A percentile compares a stretch with the other conserved stretches of the same genome.
Conservation (phyloP, 2,888 invertebrate species). For the Fragum fragum region DNA sequence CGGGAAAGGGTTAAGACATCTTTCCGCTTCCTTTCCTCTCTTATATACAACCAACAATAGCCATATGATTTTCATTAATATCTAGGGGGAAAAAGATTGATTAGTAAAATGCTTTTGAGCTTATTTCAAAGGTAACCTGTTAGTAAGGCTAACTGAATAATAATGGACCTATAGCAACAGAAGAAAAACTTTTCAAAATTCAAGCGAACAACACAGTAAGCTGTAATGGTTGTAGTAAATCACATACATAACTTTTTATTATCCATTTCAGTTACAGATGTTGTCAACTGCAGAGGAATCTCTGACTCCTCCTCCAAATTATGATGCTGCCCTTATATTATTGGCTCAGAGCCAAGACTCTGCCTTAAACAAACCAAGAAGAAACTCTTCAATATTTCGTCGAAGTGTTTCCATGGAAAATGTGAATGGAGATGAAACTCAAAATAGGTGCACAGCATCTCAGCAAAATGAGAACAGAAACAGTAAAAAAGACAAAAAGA, state of each 20-base stretch:
- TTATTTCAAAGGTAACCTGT: too few relatives aligned
- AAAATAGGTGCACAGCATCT: slow-evolving; percentile 33
- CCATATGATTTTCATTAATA: too few relatives aligned
- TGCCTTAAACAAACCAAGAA: slow-evolving; percentile 57
- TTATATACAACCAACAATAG: too few relatives aligned
- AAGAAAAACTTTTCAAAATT: too few relatives aligned
- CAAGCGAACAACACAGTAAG: too few relatives aligned
- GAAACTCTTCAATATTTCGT: slow-evolving; percentile 46
- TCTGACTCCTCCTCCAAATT: slow-evolving; percentile 83
- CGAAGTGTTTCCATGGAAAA: slow-evolving; percentile 60
- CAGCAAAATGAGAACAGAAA: slow-evolving; percentile 4
- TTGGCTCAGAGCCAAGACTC: slow-evolving; percentile 80
- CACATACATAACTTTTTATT: neutral
- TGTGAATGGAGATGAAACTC: slow-evolving; percentile 18
- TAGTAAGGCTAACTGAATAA: too few relatives aligned
- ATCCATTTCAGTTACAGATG: slow-evolving; percentile 58
- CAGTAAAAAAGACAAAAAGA: slow-evolving; percentile 19
- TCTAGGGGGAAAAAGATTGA: too few relatives aligned
- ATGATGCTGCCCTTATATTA: slow-evolving; percentile 79
- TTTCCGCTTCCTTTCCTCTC: too few relatives aligned
- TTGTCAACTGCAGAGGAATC: slow-evolving; percentile 70
- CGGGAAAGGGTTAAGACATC: too few relatives aligned
- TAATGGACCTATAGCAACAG: too few relatives aligned
- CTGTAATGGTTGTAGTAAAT: too few relatives aligned
- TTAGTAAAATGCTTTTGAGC: too few relatives aligned